Conservation (phyloP, 1,140 invertebrate species). For the Saccostrea glomerata region DNA sequence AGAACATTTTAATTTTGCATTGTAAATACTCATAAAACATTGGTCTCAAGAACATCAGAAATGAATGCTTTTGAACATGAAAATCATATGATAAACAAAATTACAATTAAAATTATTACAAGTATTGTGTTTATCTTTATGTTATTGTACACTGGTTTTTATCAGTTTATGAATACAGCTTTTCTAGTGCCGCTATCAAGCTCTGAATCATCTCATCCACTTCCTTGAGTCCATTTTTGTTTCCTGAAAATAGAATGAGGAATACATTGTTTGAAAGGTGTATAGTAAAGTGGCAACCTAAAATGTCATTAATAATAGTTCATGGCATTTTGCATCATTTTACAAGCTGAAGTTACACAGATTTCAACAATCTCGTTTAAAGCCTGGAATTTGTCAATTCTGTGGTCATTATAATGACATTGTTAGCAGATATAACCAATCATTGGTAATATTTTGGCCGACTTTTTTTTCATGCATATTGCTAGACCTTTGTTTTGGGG, state of each 20-base stretch:
- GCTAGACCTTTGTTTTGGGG: too few relatives aligned
- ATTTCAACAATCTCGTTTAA: too few relatives aligned
- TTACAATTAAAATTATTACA: not conserved
- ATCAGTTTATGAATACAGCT: not conserved
- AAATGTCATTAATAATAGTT: too few relatives aligned
- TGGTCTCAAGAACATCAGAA: not conserved
- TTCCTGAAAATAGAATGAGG: not conserved
- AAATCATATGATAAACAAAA: not conserved
- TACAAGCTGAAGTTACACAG: too few relatives aligned
- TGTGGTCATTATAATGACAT: too few relatives aligned
- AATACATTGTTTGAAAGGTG: not conserved
- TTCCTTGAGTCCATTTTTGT: not conserved
- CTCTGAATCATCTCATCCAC: not conserved
- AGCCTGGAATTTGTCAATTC: too few relatives aligned
- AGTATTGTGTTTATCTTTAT: not conserved
- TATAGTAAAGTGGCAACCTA: too few relatives aligned
- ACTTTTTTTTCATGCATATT: too few relatives aligned
- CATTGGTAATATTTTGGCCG: too few relatives aligned
- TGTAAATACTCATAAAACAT: slow-evolving; percentile 22
- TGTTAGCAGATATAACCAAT: too few relatives aligned
- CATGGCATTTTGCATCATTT: too few relatives aligned
- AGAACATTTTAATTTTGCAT: not conserved
- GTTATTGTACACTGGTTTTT: not conserved
- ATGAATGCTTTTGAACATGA: not conserved
- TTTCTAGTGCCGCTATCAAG: not conserved